Evolutionary conservation across 2,888 invertebrate species (phyloP), one percentile per base, ranked within the genome.

Genomic region (Rhamphomyia laevipes): DNA sequence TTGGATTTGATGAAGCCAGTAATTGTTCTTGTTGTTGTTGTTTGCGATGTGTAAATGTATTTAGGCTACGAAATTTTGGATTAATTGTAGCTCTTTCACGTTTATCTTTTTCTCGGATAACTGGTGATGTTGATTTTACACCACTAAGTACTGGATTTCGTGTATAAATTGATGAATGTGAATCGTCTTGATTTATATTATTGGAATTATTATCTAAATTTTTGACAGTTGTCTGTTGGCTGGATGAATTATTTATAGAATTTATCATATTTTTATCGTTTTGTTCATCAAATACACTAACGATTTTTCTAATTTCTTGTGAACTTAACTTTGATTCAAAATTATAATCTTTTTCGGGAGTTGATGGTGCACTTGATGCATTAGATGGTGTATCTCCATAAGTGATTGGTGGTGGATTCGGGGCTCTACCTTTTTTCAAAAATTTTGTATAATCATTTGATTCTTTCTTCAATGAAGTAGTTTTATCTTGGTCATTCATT

Each of bases 21-120:
- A 64, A 59, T 37, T 65, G 67, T 43, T 66, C 48, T 46, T 65
- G 64, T 52, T 65, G 65, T 31, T 55, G 53, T 45, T 55, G 51
- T 51, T 61, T 63, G 31, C 69, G 69, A 48, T 68, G 67, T 47
- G 61, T 65, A 64, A 70, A 67, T 37, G 68, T 70, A 48, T 73
- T 70, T 30, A 73, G 69, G 50, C 75, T 75, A 10, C 77, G 70
- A 57, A 78, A 74, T 61, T 80, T 79, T 2, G 80, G 79, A 62
- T 78, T 78, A 51, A 78, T 74, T 2, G 77, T 78, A 1, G 78
- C 82, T 45, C 86, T 72, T 59, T 86, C 85, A 10, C 84, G 73
- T 65, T 84, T 85, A 56, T 86, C 85, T 67, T 84, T 81, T 63
- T 86, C 86, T 33, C 84, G 74, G 1, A 82, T 80, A 6, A 82